Conservation (phyloP, 2,797 vertebrate species). For the Serranus cabrilla region DNA sequence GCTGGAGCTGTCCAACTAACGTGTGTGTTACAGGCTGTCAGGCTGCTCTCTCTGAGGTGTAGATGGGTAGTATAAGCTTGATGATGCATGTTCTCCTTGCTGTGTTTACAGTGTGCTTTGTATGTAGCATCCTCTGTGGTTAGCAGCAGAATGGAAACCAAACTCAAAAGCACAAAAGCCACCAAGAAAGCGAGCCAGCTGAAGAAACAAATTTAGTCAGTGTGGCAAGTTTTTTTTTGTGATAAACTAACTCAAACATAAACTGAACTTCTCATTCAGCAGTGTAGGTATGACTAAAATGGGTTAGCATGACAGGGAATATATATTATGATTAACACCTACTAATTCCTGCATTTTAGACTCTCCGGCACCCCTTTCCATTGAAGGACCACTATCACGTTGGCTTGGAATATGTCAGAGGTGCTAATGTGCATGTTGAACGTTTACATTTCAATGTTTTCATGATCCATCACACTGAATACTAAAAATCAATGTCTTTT, state of each 20-base stretch:
- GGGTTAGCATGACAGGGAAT: not conserved
- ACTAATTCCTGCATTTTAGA: not conserved
- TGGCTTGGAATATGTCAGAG: not conserved
- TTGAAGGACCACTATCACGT: no score
- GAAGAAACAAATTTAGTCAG: not conserved
- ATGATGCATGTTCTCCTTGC: constrained; percentile 21
- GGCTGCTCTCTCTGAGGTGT: constrained; percentile 27
- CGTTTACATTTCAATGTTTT: not conserved
- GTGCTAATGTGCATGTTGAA: not conserved
- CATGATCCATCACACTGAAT: not conserved
- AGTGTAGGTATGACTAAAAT: not conserved
- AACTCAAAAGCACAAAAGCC: not conserved
- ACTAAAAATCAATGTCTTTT: not conserved
- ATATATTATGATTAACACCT: not conserved
- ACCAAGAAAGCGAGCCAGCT: no score
- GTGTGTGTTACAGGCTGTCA: constrained; percentile 20
- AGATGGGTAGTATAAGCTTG: constrained; percentile 17
- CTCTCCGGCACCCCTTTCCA: not conserved
- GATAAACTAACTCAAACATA: not conserved
- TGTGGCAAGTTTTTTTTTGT: not conserved
- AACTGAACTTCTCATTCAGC: not conserved
- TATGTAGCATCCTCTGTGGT: not conserved
- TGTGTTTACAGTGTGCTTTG: constrained; percentile 11
- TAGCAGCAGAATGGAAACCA: not conserved
- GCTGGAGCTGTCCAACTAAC: constrained; percentile 29